Conservation (phyloP, 2,888 invertebrate genomes). For the Euplexia lucipara region DNA sequence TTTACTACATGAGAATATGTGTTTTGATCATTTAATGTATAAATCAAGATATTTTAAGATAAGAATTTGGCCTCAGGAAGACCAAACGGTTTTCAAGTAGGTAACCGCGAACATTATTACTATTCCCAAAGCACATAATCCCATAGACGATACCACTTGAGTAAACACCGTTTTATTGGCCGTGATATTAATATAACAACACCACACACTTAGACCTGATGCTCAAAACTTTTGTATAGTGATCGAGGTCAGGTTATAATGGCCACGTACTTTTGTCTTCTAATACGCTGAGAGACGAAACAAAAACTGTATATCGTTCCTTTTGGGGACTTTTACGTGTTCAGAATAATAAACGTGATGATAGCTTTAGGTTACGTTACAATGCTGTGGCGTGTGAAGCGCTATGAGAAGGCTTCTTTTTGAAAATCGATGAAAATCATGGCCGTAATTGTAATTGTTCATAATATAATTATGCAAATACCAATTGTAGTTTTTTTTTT, state of each 20-base stretch:
- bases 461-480: too few species aligned
- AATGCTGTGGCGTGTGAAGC: background rate
- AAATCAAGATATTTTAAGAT: background rate
- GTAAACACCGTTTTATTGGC: conserved; percentile 78
- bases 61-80: background rate
- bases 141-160: conserved; percentile 69
- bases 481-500: too few species aligned
- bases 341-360: conserved; percentile 65
- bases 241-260: conserved; percentile 50
- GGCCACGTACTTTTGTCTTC: conserved; percentile 59
- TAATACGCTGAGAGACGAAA: conserved; percentile 68
- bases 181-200: conserved; percentile 67
- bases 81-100: conserved; percentile 4
- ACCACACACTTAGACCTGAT: conserved; percentile 59
- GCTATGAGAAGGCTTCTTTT: background rate
- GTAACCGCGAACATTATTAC: background rate
- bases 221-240: conserved; percentile 43
- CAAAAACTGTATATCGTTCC: conserved; percentile 65
- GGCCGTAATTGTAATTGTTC: too few species aligned
- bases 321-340: conserved; percentile 68
- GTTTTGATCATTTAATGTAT: background rate
- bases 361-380: conserved; percentile 54
- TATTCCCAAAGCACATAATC: conserved; percentile 3
- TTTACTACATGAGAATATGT: conserved; percentile 1
- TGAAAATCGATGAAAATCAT: background rate